Evolutionary conservation across 2,797 vertebrate species (phyloP).

Genomic region (Tokudaia tokunoshimensis): DNA sequence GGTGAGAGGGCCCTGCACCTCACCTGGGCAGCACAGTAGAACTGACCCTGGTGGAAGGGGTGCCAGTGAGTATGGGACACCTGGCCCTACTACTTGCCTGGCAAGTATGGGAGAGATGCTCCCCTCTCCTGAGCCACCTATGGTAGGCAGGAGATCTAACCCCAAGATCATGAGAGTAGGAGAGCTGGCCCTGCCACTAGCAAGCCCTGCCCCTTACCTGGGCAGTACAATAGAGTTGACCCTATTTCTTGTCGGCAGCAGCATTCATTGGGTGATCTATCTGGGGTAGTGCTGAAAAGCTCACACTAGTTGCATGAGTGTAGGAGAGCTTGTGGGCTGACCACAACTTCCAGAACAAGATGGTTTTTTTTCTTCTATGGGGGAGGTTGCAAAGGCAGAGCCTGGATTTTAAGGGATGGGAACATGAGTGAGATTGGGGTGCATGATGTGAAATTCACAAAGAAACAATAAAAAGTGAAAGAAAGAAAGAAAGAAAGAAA

Average conservation of each 20-base stretch:
- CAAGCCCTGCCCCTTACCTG: background rate
- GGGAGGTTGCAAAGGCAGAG: background rate
- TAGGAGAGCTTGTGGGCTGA: too few relatives aligned
- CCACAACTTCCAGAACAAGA: background rate
- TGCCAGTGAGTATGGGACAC: background rate
- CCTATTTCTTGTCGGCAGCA: background rate
- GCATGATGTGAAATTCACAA: background rate
- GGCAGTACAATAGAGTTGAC: background rate
- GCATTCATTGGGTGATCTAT: background rate
- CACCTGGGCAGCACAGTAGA: background rate
- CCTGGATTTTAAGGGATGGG: background rate
- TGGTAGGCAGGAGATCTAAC: too few relatives aligned
- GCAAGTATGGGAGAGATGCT: too few relatives aligned
- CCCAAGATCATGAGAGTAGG: too few relatives aligned
- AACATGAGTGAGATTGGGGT: background rate
- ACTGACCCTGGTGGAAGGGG: background rate
- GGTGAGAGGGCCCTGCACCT: background rate
- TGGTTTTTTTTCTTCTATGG: background rate
- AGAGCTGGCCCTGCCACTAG: background rate
- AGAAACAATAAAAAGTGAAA: background rate
- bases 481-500: too few relatives aligned
- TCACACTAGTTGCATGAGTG: background rate
- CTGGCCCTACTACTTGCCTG: background rate
- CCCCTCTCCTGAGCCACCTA: too few relatives aligned
- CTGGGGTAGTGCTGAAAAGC: background rate